Base-by-base conservation (phyloP, 2,113 vertebrate genomes). In the Miniopterus natalensis region DNA sequence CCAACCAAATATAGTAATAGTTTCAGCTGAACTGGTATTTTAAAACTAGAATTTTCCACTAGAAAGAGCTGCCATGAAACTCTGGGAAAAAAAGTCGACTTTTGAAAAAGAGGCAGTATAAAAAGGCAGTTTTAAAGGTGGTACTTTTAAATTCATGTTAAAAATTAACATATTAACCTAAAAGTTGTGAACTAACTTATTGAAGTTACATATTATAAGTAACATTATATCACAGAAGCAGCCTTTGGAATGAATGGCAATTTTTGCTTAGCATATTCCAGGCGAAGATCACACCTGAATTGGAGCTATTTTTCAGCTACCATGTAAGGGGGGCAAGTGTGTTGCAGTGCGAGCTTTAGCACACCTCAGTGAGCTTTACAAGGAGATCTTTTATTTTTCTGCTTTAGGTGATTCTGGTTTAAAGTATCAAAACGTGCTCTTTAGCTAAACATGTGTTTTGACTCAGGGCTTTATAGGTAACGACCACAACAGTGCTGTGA, bases 1-100 rank as follows among this genome's bases (percentile, higher is more conserved):
- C 15, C 78, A 81, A 17, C 36, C 57, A 97, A 96, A 97, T 78
- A 95, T 29, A 94, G 2, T 13, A 79, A 31, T 87, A 25, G 66
- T 95, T 96, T 77, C 20, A 53, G 3, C 8, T 83, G 27, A 1
- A n/a, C 4, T 11, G 11, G 3, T 13, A 42, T 78, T 51, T 61
- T 90, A 92, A 90, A 86, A 86, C 15, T 53, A 77, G 61, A 31
- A 8, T 75, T 66, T 92, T 86, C 11, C 29, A 61, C 27, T 73
- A 20, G 87, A 95, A 94, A 92, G 23, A 53, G 2, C 7, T 25
- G 14, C 12, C 20, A 47, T 75, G 20, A 40, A 83, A 4, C 1
- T 73, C 29, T 83, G 20, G 31, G 2, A 74, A 31, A 29, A 91
- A 1, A 3, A 68, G 2, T n/a, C 45, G 2, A 5, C 8, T 73